Base-by-base conservation (phyloP, 2,797 vertebrate species). In the Diceros bicornis region DNA sequence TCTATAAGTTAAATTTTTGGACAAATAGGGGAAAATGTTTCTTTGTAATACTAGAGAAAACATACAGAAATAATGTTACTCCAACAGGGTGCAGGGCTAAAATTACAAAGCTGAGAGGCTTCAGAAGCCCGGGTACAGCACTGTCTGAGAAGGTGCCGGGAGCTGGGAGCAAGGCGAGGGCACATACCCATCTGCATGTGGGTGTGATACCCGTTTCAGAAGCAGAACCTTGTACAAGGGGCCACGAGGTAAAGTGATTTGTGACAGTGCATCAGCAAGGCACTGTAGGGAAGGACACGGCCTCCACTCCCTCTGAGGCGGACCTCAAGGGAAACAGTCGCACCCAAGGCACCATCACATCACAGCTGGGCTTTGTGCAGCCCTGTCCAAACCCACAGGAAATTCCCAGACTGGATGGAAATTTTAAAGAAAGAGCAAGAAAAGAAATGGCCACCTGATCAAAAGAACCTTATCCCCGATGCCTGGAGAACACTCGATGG, bases 161-260 rank as follows among this genome's bases (percentile, higher is more conserved):
- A 14, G 77, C 37, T 0, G 10, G 44, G 4, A 41, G 44, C 16
- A 7, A n/a, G 41, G 74, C 47, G 0, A 12, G 3, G 72, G n/a
- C n/a, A 9, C 72, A 0, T 4, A 41, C 41, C 83, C n/a, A 32
- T 20, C 27, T 18, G 34, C 50, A 13, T 0, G 1, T 1, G 9
- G 18, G 1, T 4, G 9, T 0, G 10, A 87, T 0, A 6, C 10
- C 62, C 2, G 0, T 11, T 16, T 5, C 52, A 71, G 64, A 59
- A 32, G 59, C 25, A 4, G 66, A 2, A 16, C 2, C 5, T 9
- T 7, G 17, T 4, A 3, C 41, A 3, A 20, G 55, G 4, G 47
- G 44, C 77, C 55, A 8, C 4, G 0, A 4, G 29, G 37, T 1
- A 9, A 52, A 32, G 8, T 2, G 9, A 27, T 1, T 16, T 1